A percentile compares a stretch with the other conserved stretches of the same genome.
Conservation (phyloP, 2,888 invertebrate genomes). For the Rhorus exstirpatorius region DNA sequence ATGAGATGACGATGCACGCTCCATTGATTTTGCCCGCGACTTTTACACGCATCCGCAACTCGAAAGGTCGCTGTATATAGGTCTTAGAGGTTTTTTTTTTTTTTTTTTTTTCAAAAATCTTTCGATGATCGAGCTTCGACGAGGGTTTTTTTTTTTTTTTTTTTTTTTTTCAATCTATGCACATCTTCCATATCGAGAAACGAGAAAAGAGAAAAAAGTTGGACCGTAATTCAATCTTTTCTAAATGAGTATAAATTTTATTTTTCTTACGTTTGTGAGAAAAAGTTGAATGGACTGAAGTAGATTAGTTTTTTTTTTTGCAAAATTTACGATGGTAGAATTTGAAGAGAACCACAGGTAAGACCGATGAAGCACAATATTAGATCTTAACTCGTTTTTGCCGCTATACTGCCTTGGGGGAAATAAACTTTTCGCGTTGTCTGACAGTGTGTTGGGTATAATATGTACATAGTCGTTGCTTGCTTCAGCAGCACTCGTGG, state of each 20-base stretch:
- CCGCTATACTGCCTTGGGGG: background rate
- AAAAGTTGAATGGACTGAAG: background rate
- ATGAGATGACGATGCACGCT: constrained; percentile 63
- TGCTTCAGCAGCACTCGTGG: too few species aligned
- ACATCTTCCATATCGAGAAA: too few species aligned
- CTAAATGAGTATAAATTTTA: too few species aligned
- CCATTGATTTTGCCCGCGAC: constrained; percentile 19
- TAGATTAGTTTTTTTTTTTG: background rate
- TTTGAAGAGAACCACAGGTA: background rate
- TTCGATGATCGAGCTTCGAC: too few species aligned
- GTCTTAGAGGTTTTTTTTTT: constrained; percentile 6
- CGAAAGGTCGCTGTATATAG: too few species aligned
- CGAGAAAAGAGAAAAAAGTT: too few species aligned
- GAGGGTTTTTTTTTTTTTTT: too few species aligned
- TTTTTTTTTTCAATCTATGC: too few species aligned
- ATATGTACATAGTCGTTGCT: constrained; percentile 4
- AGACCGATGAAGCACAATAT: constrained; percentile 6
- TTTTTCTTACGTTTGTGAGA: too few species aligned
- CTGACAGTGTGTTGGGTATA: background rate
- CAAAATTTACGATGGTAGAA: background rate
- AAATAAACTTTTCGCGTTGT: constrained; percentile 24
- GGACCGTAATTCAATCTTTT: too few species aligned
- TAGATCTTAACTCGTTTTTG: constrained; percentile 25
- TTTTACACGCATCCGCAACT: background rate
- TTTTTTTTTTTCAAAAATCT: too few species aligned